Evolutionary conservation across 2,113 vertebrate genomes (phyloP).

Genomic region (Amia ocellicauda): DNA sequence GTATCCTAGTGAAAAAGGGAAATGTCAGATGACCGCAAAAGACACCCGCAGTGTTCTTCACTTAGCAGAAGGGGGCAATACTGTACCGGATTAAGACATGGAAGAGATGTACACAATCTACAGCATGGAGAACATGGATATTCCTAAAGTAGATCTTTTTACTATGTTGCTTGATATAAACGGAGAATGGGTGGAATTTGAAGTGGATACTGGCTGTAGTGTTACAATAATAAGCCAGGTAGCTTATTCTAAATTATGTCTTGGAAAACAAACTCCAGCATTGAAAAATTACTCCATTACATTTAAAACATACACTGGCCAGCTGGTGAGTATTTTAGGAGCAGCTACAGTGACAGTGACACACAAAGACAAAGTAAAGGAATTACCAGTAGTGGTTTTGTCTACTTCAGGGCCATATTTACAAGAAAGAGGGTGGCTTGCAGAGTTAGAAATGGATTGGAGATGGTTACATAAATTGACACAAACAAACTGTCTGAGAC

Average conservation of each 20-base stretch:
- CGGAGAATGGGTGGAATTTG: too few species aligned
- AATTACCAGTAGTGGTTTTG: neutral
- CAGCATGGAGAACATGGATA: neutral
- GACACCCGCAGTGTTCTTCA: too few species aligned
- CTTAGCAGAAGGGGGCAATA: too few species aligned
- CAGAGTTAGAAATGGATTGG: neutral
- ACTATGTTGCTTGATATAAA: too few species aligned
- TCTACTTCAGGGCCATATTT: too few species aligned
- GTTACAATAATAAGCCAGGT: neutral
- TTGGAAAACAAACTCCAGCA: neutral
- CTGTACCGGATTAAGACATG: too few species aligned
- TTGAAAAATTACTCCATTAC: neutral
- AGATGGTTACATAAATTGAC: neutral
- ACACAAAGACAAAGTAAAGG: neutral
- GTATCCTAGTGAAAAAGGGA: too few species aligned
- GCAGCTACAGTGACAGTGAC: neutral
- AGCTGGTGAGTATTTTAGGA: neutral
- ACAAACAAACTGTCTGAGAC: neutral
- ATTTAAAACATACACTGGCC: constrained; percentile 8
- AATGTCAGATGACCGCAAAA: too few species aligned
- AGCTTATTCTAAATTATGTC: neutral
- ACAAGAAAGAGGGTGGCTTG: neutral
- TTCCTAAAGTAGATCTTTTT: too few species aligned
- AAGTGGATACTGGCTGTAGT: constrained; percentile 18
- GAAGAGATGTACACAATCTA: constrained; percentile 5